A percentile compares a stretch with the other conserved stretches of the same genome.
Evolutionary conservation across 2,113 vertebrate genomes (phyloP).

Genomic region (Ammospiza nelsoni): DNA sequence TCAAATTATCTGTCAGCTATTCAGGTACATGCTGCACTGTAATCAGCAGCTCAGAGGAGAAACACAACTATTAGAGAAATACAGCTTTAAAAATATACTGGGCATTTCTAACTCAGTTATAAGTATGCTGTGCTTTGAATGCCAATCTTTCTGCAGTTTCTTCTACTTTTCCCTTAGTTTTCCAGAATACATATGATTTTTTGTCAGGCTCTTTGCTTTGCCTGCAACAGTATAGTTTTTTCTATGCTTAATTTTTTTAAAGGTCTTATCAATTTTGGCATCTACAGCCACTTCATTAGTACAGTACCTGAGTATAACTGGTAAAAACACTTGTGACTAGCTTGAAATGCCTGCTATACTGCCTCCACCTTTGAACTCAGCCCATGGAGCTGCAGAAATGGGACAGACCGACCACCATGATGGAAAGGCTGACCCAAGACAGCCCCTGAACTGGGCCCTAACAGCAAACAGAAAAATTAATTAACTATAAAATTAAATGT

Average conservation of each 20-base stretch:
- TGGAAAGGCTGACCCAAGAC: neutral
- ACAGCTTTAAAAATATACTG: neutral
- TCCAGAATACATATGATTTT: neutral
- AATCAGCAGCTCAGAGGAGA: neutral
- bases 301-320: neutral
- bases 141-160: neutral
- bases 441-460: neutral
- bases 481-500: neutral
- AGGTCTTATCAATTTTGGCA: neutral
- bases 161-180: neutral
- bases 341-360: neutral
- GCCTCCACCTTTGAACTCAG: neutral
- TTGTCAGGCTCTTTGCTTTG: neutral
- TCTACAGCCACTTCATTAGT: neutral
- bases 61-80: neutral
- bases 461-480: neutral
- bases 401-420: neutral
- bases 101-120: neutral
- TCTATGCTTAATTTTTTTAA: neutral
- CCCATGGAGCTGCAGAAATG: neutral
- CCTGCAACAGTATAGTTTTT: neutral
- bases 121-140: neutral
- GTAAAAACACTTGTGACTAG: neutral
- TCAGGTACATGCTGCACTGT: neutral
- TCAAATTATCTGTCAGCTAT: neutral